These are phyloP conservation scores for Bombus confusus DNA, from an alignment of 1,140 invertebrate species.

Conservation along the genomic window DNA sequence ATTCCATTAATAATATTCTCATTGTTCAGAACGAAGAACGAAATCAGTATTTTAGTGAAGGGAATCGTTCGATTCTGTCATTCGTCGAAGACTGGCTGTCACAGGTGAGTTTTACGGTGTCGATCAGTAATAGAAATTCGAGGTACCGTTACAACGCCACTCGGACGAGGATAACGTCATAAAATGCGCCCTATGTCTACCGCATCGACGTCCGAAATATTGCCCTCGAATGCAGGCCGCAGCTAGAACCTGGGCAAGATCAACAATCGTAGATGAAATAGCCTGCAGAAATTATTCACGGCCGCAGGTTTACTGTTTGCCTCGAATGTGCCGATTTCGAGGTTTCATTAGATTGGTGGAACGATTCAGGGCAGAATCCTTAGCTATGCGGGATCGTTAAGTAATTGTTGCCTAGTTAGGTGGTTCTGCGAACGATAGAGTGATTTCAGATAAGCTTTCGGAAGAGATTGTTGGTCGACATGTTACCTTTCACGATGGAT, in stretches of 20 bases:
- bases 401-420: conserved; percentile 2
- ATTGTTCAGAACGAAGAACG: neutral
- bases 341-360: neutral
- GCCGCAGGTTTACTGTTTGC: neutral
- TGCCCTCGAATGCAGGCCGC: neutral
- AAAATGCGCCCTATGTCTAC: conserved; percentile 1
- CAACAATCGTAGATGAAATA: conserved; percentile 15
- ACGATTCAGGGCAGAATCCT: neutral
- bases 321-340: neutral
- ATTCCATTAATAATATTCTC: neutral
- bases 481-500: neutral
- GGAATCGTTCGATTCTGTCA: neutral
- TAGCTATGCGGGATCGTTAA: neutral
- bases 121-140: conserved; percentile 28
- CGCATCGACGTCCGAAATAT: conserved; percentile 13
- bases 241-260: neutral
- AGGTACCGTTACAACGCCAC: neutral
- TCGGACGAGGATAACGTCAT: neutral
- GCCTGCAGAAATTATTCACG: conserved; percentile 17
- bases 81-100: neutral
- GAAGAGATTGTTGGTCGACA: neutral
- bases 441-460: neutral
- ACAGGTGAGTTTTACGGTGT: conserved; percentile 35
- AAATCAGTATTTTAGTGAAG: neutral
- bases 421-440: neutral